A percentile compares a stretch with the other conserved stretches of the same genome.
Conservation (phyloP, 2,797 vertebrate genomes). For the Ataeniobius toweri region DNA sequence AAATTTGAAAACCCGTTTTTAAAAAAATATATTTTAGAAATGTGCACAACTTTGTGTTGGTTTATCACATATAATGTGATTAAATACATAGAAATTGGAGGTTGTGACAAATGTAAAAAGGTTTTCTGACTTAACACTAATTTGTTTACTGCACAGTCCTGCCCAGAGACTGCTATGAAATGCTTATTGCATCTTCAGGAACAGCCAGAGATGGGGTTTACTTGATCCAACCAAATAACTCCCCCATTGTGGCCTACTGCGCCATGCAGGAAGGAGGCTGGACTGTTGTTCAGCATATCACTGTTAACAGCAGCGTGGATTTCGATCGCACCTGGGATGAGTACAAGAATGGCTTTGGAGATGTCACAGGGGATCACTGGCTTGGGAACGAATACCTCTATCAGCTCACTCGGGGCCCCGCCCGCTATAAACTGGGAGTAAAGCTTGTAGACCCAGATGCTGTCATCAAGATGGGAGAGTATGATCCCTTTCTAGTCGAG, state of each 20-base stretch:
- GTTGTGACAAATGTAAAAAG: neutral
- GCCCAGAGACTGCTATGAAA: constrained; percentile 86
- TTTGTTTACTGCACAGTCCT: constrained; percentile 68
- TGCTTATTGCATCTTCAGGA: constrained; percentile 82
- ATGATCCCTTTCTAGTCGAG: constrained; percentile 84
- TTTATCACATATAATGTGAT: neutral
- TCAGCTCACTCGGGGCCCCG: constrained; percentile 78
- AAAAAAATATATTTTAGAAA: too few species aligned
- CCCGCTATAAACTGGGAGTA: constrained; percentile 80
- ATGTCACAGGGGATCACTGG: constrained; percentile 84
- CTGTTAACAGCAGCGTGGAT: constrained; percentile 83
- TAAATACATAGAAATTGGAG: neutral
- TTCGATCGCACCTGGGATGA: constrained; percentile 87
- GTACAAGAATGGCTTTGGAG: constrained; percentile 85
- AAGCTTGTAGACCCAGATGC: constrained; percentile 85
- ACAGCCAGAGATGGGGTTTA: constrained; percentile 84
- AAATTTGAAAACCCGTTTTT: neutral
- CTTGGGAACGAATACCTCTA: constrained; percentile 87
- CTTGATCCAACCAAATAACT: constrained; percentile 82
- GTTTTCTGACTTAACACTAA: neutral
- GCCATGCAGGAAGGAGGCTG: constrained; percentile 90
- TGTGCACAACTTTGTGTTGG: neutral
- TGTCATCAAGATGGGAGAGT: constrained; percentile 81
- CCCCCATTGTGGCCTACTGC: constrained; percentile 81
- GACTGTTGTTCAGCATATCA: constrained; percentile 89